Evolutionary conservation across 2,797 vertebrate species (phyloP).

Genomic region (Varecia variegata): DNA sequence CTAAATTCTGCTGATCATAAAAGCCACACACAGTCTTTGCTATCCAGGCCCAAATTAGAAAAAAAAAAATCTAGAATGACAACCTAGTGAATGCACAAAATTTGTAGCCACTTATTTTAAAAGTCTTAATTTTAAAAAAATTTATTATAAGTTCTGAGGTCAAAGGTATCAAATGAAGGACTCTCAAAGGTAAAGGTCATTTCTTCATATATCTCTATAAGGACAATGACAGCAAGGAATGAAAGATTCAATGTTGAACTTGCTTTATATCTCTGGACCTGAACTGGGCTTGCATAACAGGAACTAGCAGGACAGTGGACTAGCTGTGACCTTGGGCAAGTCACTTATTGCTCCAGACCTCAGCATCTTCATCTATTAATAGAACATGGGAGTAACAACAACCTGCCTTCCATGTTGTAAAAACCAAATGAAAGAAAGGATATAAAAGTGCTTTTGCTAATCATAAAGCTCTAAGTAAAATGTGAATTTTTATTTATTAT

Average conservation of each 20-base stretch:
- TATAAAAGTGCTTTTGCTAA: neutral
- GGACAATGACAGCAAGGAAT: neutral
- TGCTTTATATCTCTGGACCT: neutral
- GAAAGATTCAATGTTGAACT: neutral
- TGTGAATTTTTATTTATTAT: neutral
- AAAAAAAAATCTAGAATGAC: neutral
- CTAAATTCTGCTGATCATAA: neutral
- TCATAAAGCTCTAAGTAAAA: neutral
- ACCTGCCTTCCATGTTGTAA: neutral
- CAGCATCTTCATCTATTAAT: neutral
- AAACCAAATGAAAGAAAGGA: neutral
- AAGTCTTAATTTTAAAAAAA: neutral
- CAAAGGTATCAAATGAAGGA: neutral
- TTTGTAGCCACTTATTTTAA: neutral
- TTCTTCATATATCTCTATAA: neutral
- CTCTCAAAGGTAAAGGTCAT: neutral
- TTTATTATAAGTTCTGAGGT: neutral
- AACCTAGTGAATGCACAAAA: neutral
- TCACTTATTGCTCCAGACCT: neutral
- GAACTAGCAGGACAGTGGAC: neutral
- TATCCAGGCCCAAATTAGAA: neutral
- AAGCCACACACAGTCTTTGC: neutral
- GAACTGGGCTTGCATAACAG: neutral
- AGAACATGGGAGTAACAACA: neutral
- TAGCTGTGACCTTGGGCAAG: accelerated